Base-by-base conservation (phyloP, 2,888 invertebrate species). In the Drosophila falleni region DNA sequence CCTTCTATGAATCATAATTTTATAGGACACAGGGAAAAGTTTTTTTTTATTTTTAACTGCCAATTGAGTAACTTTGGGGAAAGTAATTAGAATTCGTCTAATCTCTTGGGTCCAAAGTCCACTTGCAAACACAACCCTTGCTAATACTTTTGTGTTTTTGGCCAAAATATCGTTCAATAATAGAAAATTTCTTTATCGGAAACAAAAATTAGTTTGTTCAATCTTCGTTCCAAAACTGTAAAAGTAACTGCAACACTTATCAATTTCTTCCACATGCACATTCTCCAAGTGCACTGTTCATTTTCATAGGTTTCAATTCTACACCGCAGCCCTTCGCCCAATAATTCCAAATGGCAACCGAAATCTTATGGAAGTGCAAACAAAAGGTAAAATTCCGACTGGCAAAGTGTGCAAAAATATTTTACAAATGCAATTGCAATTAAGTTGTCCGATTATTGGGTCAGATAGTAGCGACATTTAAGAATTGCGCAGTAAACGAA, bases 391-490 rank as follows among this genome's bases (percentile, higher is more conserved):
- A 39, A 60, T 47, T 60, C 15, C 41, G 16, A 42, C 49, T 41
- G 33, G 54, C 59, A 70, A 55, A 51, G 51, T 59, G 58, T 71
- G 66, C 58, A 67, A 58, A 71, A 77, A 70, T 81, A 77, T 83
- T 74, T 74, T 62, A 62, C 67, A 63, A 74, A 81, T 77, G 79
- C 89, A 87, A 78, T 87, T 82, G 77, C 86, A 89, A 90, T 89
- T 89, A 87, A 89, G 73, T 85, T 89, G 89, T 89, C 84, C 78
- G 87, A 89, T 87, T 87, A 83, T 84, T 84, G 80, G 86, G 82
- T 83, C 83, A 89, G 90, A 89, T 89, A 78, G 65, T 54, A 68
- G 71, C 74, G 90, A 74, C 81, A 78, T 80, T 80, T 74, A 81
- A 75, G 66, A 71, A 87, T 79, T 82, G 77, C 71, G 75, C 73